These are phyloP conservation scores for Amblyopsis hoosieri DNA, from an alignment of 2,797 vertebrate genomes.

Conservation along the genomic window DNA sequence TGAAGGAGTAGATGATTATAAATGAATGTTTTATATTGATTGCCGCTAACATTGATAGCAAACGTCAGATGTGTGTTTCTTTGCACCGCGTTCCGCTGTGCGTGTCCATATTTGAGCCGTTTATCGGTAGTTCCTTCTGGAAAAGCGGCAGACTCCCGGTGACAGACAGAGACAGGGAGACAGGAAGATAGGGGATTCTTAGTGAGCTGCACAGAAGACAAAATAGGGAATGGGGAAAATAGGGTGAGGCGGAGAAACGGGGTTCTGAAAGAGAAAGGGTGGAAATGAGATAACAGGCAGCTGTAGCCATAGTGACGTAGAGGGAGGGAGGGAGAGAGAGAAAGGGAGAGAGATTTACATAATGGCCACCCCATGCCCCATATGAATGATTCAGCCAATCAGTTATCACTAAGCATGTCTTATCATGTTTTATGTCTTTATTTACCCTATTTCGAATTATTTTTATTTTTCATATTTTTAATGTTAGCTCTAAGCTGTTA, in stretches of 20 bases:
- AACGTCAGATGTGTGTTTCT: no score
- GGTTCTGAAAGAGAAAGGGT: not conserved
- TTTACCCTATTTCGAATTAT: no score
- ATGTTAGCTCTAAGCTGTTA: no score
- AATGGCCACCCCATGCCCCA: not conserved
- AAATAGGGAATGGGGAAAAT: no score
- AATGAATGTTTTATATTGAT: no score
- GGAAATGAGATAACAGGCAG: not conserved
- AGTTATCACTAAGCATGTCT: not conserved
- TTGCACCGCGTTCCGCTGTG: no score
- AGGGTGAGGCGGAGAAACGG: not conserved
- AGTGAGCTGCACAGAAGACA: not conserved
- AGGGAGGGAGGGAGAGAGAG: not conserved
- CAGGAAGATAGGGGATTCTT: not conserved
- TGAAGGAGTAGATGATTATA: no score
- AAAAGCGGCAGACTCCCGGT: not conserved
- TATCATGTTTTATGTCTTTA: no score
- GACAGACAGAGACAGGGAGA: slow-evolving; percentile 1
- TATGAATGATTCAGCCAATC: slow-evolving; percentile 48
- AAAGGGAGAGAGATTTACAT: not conserved
- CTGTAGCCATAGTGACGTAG: not conserved
- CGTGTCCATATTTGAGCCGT: no score
- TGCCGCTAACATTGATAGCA: no score
- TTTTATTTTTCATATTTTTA: no score
- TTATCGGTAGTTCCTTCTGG: not conserved